phyloP scores from a whole-genome alignment of 2,888 invertebrate species.

The Ophion ventricosus region DNA sequence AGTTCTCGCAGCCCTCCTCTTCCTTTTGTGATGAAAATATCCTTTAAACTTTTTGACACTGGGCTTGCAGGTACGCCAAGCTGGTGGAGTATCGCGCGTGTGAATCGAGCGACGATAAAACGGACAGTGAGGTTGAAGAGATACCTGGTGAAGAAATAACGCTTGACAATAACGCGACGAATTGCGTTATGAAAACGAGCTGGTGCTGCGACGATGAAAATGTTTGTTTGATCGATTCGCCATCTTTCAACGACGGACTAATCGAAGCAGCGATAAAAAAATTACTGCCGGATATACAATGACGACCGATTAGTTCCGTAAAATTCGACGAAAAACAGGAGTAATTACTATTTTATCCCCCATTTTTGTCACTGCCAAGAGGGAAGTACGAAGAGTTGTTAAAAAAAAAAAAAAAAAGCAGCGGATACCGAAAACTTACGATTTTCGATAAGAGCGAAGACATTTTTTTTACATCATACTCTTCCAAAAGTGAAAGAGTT shows the following conservation, averaged over 20 bases:
- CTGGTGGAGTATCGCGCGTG: slow-evolving; percentile 74
- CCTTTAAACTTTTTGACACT: not conserved
- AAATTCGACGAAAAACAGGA: slow-evolving; percentile 17
- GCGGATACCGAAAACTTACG: slow-evolving; percentile 3
- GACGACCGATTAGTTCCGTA: slow-evolving; percentile 48
- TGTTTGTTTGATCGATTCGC: slow-evolving; percentile 56
- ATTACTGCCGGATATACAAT: slow-evolving; percentile 53
- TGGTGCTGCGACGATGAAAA: slow-evolving; percentile 57
- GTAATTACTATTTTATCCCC: not conserved
- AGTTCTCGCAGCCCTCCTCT: too few relatives aligned
- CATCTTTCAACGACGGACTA: slow-evolving; percentile 39
- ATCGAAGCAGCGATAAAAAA: slow-evolving; percentile 43
- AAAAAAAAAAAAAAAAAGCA: slow-evolving; percentile 19
- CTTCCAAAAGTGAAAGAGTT: not conserved
- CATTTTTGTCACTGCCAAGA: slow-evolving; percentile 60
- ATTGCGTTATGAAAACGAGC: slow-evolving; percentile 56
- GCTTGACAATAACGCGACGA: slow-evolving; percentile 39
- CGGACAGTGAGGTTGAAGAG: slow-evolving; percentile 71
- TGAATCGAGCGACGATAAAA: slow-evolving; percentile 72
- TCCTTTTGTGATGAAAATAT: too few relatives aligned
- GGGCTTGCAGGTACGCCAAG: slow-evolving; percentile 78
- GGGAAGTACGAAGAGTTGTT: slow-evolving; percentile 42
- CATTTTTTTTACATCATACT: slow-evolving; percentile 37
- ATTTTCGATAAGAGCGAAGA: slow-evolving; percentile 29
- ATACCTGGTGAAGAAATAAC: slow-evolving; percentile 36